These are phyloP conservation scores for Gordius sp. DNA, from an alignment of 2,888 invertebrate species.

Conservation along the genomic window DNA sequence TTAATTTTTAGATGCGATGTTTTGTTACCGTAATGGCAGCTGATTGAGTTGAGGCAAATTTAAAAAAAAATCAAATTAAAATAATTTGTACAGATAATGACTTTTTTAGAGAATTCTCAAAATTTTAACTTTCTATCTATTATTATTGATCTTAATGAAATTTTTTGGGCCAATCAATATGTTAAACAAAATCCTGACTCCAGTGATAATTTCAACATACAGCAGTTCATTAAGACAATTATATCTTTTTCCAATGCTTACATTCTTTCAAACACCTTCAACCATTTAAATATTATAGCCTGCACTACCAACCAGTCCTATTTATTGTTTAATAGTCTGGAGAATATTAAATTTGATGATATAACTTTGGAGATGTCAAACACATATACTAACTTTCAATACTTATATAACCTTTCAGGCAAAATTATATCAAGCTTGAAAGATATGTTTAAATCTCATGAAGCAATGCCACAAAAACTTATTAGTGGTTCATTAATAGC, in stretches of 20 bases:
- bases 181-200: neutral
- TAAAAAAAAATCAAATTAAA: too few relatives aligned
- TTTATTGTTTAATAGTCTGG: conserved; percentile 2
- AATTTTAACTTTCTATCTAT: neutral
- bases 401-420: neutral
- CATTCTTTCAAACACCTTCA: neutral
- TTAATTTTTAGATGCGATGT: too few relatives aligned
- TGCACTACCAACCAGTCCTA: neutral
- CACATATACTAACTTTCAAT: conserved; percentile 6
- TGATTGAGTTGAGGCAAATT: too few relatives aligned
- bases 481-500: neutral
- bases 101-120: too few relatives aligned
- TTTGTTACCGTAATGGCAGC: too few relatives aligned
- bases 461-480: neutral
- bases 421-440: neutral
- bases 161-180: neutral
- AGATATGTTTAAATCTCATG: neutral
- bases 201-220: neutral
- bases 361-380: neutral
- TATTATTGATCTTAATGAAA: conserved; percentile 9
- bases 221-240: neutral
- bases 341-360: neutral
- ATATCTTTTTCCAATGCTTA: conserved; percentile 10
- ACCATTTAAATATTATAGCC: conserved; percentile 6
- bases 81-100: too few relatives aligned